Base-by-base conservation (phyloP, 2,888 invertebrate genomes). In the Geophilus truncorum region DNA sequence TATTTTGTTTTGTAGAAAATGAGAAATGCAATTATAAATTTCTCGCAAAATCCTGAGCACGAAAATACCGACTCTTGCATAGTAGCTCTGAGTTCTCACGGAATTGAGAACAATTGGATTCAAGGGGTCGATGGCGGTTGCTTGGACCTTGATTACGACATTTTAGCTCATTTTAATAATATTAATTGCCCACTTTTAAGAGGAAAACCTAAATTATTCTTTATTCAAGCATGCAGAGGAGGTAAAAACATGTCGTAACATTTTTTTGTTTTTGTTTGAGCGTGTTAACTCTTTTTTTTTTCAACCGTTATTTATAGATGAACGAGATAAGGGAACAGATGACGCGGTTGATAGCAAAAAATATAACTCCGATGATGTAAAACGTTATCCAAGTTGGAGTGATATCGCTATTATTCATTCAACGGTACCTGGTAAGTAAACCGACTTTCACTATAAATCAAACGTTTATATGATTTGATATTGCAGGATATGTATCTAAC, bases 351-450 rank as follows among this genome's bases (percentile, higher is more conserved):
- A 77, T n/a, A 62, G 62, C 25, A 62, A 62, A 62, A n/a, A n/a
- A n/a, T n/a, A n/a, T n/a, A n/a, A n/a, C n/a, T n/a, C n/a, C n/a
- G 10, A 62, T 12, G 62, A 23, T 23, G 6, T 4, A 4, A 12
- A 45, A 77, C 82, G 81, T 78, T 82, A 34, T 1, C 84, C 84
- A 77, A 82, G 85, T 32, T 84, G 86, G 85, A 90, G 90, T 15
- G 92, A 92, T 86, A 90, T 92, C 81, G 87, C 92, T 40, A 89
- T 92, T 82, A 91, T 91, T 77, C 90, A 91, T 87, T 91, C 92
- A 78, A 92, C 91, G 2, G 86, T 91, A 70, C 90, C 90, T 80
- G 91, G 90, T 89, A 84, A 83, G 70, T 81, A 23, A 57, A 62
- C 23, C 80, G 15, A 78, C n/a, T 28, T 30, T 15, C 18, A 57